phyloP scores from a whole-genome alignment of 2,113 vertebrate species.

The Erythrolamprus reginae region DNA sequence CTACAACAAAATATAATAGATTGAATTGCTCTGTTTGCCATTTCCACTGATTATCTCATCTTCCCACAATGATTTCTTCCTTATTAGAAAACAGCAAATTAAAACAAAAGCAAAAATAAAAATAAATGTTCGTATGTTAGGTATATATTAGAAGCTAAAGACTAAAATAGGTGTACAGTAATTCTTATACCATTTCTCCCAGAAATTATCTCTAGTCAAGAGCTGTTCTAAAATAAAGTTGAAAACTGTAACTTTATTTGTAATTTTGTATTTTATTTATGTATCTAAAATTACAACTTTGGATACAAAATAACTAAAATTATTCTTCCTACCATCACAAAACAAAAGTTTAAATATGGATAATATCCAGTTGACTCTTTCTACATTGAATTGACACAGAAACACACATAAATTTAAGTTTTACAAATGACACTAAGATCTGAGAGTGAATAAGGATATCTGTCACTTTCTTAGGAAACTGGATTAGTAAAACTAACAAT shows the following conservation, averaged over 20 bases:
- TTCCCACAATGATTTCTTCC: neutral
- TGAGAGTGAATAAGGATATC: neutral
- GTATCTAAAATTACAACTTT: neutral
- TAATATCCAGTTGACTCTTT: neutral
- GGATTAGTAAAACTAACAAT: neutral
- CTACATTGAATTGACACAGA: neutral
- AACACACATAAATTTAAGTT: neutral
- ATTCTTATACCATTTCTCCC: neutral
- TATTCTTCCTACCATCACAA: neutral
- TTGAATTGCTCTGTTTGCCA: neutral
- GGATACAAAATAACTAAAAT: neutral
- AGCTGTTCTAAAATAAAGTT: neutral
- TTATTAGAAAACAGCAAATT: neutral
- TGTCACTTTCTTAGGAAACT: neutral
- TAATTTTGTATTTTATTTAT: neutral
- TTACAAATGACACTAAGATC: neutral
- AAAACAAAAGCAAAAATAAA: neutral
- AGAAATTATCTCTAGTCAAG: neutral
- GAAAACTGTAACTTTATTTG: neutral
- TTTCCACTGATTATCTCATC: neutral
- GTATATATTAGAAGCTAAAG: neutral
- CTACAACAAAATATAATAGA: constrained; percentile 54
- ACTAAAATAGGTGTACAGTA: neutral
- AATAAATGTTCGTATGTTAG: neutral
- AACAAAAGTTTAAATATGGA: neutral